Percentiles rank a stretch among this genome's conserved stretches.
Conservation (phyloP, 2,888 invertebrate species). For the Brachynemurus nebulosus region DNA sequence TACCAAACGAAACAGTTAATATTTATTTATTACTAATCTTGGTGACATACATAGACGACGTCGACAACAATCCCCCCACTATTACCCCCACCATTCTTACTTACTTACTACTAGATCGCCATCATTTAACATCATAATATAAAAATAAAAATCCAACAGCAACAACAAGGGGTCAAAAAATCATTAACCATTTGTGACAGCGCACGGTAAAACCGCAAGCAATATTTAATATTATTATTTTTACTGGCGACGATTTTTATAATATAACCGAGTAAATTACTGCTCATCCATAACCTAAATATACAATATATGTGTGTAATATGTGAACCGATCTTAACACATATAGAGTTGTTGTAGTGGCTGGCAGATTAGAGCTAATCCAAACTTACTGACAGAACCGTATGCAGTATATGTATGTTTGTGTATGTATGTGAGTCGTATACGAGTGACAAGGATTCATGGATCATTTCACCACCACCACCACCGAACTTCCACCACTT, state of each 20-base stretch:
- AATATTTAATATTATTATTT: too few relatives aligned
- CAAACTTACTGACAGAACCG: background rate
- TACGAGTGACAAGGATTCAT: too few relatives aligned
- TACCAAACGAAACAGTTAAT: slow-evolving; percentile 1
- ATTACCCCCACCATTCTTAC: too few relatives aligned
- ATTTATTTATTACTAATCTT: slow-evolving; percentile 1
- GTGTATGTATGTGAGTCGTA: background rate
- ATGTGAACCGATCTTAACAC: too few relatives aligned
- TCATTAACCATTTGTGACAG: slow-evolving; percentile 10
- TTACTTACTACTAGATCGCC: too few relatives aligned
- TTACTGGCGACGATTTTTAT: background rate
- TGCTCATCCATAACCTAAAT: slow-evolving; percentile 10
- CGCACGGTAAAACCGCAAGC: background rate
- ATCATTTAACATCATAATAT: too few relatives aligned
- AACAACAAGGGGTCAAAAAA: slow-evolving; percentile 9
- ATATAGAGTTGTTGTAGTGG: background rate
- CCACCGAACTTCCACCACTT: too few relatives aligned
- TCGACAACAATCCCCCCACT: too few relatives aligned
- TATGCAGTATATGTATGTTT: background rate
- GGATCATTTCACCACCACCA: too few relatives aligned
- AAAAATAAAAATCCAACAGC: background rate
- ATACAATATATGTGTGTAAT: slow-evolving; percentile 8
- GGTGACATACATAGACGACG: too few relatives aligned
- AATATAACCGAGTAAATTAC: slow-evolving; percentile 4
- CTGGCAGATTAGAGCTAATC: background rate